These are phyloP conservation scores for Pectinophora gossypiella DNA, from an alignment of 1,140 invertebrate species.

Conservation along the genomic window DNA sequence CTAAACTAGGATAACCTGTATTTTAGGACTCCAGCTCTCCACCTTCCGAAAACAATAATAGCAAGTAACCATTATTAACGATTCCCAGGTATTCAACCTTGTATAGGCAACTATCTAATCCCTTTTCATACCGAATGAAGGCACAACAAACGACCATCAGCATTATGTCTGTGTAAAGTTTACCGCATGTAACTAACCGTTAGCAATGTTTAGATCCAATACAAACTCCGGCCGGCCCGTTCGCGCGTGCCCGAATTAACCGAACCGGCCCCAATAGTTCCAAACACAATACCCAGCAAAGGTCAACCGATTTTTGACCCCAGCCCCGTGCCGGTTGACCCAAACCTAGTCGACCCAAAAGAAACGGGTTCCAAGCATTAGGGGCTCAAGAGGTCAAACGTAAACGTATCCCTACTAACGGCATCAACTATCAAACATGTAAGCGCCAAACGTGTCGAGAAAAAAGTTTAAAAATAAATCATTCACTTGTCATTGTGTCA, in stretches of 20 bases:
- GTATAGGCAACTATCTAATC: too few species aligned
- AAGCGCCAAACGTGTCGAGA: not conserved
- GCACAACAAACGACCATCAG: too few species aligned
- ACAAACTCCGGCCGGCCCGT: not conserved
- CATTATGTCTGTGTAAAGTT: too few species aligned
- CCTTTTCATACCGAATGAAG: too few species aligned
- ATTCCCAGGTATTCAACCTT: too few species aligned
- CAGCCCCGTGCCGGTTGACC: not conserved
- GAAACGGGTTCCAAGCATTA: not conserved
- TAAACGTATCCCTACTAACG: not conserved
- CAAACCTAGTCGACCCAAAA: not conserved
- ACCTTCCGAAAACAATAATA: too few species aligned
- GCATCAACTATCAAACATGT: not conserved
- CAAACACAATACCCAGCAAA: not conserved
- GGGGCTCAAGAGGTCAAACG: not conserved
- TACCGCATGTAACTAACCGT: too few species aligned
- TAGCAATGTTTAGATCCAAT: too few species aligned
- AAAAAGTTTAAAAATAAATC: not conserved
- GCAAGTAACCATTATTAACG: too few species aligned
- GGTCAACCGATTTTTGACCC: not conserved
- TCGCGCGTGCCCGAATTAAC: slow-evolving; percentile 1
- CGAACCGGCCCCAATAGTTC: not conserved
- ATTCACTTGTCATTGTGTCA: not conserved
- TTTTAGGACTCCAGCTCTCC: too few species aligned
- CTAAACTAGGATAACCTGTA: too few species aligned